phyloP scores from a whole-genome alignment of 1,140 invertebrate species.

The Platyscapa corneri region DNA sequence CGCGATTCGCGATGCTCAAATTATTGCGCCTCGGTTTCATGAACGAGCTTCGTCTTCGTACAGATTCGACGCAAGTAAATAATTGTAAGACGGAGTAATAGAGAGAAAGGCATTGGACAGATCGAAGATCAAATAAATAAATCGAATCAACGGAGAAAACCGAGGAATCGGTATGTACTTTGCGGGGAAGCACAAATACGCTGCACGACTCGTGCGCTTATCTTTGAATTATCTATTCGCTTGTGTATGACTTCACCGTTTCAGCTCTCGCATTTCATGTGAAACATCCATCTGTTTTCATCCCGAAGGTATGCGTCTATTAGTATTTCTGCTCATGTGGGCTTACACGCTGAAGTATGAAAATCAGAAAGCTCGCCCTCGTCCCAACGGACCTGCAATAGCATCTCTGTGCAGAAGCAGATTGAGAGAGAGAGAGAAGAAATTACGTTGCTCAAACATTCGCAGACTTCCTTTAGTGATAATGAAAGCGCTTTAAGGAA shows the following conservation, averaged over 20 bases:
- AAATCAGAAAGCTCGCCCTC: background rate
- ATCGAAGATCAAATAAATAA: slow-evolving; percentile 57
- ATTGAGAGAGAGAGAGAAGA: background rate
- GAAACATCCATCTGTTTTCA: background rate
- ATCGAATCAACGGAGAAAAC: slow-evolving; percentile 54
- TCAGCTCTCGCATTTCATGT: too few relatives aligned
- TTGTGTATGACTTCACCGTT: too few relatives aligned
- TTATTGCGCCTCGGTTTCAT: too few relatives aligned
- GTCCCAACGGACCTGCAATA: background rate
- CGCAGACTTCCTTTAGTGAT: background rate
- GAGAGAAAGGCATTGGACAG: slow-evolving; percentile 18
- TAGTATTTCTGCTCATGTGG: background rate
- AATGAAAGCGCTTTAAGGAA: background rate
- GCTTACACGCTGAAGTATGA: background rate
- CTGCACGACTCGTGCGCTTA: background rate
- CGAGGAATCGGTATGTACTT: slow-evolving; percentile 4
- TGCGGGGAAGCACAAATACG: background rate
- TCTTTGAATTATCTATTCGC: slow-evolving; percentile 21
- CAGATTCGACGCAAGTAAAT: slow-evolving; percentile 46
- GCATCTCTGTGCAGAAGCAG: too few relatives aligned
- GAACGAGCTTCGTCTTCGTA: background rate
- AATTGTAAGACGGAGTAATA: background rate
- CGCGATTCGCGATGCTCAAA: too few relatives aligned
- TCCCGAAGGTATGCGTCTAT: background rate
- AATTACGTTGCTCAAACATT: background rate